Conservation (phyloP, 2,888 invertebrate species). For the Scaptomyza tumidula region DNA sequence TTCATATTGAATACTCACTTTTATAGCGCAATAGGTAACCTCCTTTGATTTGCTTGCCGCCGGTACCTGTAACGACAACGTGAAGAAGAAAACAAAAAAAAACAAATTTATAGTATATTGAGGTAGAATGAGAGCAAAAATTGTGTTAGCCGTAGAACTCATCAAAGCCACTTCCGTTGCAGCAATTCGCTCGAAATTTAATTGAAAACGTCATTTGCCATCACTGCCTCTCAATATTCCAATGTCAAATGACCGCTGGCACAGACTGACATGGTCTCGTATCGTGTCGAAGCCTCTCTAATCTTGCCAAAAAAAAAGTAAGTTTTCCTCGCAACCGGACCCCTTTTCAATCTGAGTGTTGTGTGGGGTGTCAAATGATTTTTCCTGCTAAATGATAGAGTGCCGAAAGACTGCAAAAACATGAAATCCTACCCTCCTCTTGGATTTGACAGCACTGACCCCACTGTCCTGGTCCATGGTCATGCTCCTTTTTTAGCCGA, state of each 20-base stretch:
- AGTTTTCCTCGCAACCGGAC: constrained; percentile 6
- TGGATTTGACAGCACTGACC: neutral
- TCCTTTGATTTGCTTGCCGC: constrained; percentile 90
- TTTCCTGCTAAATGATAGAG: constrained; percentile 8
- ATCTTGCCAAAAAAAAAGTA: constrained; percentile 25
- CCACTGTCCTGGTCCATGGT: neutral
- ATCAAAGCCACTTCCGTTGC: constrained; percentile 44
- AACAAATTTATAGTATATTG: neutral
- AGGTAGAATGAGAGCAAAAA: constrained; percentile 1
- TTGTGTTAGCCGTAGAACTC: constrained; percentile 25
- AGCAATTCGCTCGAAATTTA: constrained; percentile 12
- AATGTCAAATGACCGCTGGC: constrained; percentile 7
- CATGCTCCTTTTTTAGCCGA: neutral
- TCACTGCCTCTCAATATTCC: neutral
- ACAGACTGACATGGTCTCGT: constrained; percentile 4
- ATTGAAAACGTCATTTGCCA: constrained; percentile 37
- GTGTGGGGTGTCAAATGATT: constrained; percentile 12
- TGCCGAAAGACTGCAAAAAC: constrained; percentile 23
- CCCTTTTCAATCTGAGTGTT: neutral
- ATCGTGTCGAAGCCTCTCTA: constrained; percentile 7
- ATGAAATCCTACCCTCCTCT: constrained; percentile 22
- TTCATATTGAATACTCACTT: constrained; percentile 86
- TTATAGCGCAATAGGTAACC: constrained; percentile 91
- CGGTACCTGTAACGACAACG: constrained; percentile 85
- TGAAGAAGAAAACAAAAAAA: neutral